Conservation (phyloP, 2,888 invertebrate species). For the Cataglyphis rosenhaueri region DNA sequence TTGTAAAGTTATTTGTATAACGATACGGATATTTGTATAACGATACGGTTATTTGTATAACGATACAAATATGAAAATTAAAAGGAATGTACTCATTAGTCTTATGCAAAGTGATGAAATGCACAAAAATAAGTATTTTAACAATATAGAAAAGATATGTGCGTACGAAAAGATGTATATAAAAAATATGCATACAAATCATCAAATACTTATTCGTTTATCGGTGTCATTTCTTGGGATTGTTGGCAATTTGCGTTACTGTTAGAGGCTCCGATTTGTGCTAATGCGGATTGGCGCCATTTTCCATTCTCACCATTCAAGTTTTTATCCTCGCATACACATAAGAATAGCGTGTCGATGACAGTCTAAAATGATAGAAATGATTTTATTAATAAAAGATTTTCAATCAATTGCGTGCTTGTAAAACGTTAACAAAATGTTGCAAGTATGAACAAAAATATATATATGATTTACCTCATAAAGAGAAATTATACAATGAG, state of each 20-base stretch:
- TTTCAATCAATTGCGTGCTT: background rate
- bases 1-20: constrained; percentile 27
- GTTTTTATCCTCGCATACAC: constrained; percentile 96
- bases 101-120: constrained; percentile 26
- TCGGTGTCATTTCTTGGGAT: constrained; percentile 86
- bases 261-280: constrained; percentile 77
- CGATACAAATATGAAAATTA: background rate
- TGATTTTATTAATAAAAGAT: constrained; percentile 32
- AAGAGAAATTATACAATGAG: constrained; percentile 96
- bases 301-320: constrained; percentile 91
- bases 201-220: constrained; percentile 80
- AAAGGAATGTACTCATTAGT: background rate
- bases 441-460: background rate
- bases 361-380: constrained; percentile 90
- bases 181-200: constrained; percentile 21
- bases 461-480: constrained; percentile 91
- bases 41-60: no score
- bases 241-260: constrained; percentile 82
- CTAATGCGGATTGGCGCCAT: constrained; percentile 83
- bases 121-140: constrained; percentile 9
- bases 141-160: constrained; percentile 33
- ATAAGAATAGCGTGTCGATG: constrained; percentile 96
- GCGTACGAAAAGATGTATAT: constrained; percentile 52
- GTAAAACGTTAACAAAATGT: background rate
- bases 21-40: no score